A percentile compares a stretch with the other conserved stretches of the same genome.
These are phyloP conservation scores for Leistus spinibarbis DNA, from an alignment of 2,888 invertebrate species.

Conservation along the genomic window DNA sequence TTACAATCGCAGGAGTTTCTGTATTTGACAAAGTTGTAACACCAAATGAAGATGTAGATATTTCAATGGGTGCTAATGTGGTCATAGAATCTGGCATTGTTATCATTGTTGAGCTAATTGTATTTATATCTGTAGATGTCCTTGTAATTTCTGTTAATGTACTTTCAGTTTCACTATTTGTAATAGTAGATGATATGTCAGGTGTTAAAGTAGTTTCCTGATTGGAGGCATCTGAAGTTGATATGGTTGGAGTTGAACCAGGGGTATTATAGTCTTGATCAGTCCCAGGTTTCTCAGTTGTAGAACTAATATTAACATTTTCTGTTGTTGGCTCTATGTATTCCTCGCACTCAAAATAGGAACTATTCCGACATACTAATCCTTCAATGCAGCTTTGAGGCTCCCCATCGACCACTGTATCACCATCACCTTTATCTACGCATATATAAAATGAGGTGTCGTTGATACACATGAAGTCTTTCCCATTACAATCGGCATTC, in stretches of 20 bases:
- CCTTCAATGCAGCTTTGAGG: constrained; percentile 41
- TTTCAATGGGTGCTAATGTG: neutral
- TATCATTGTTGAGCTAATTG: neutral
- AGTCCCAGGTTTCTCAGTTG: neutral
- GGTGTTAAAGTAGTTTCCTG: neutral
- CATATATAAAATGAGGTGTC: constrained; percentile 61
- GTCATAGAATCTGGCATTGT: neutral
- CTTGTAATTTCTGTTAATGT: neutral
- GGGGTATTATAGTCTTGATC: neutral
- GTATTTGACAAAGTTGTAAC: neutral
- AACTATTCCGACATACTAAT: constrained; percentile 40
- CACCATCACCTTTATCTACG: constrained; percentile 58
- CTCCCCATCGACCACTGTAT: constrained; percentile 57
- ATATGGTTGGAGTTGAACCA: neutral
- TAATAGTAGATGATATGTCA: neutral
- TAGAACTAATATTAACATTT: neutral
- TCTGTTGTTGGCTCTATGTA: constrained; percentile 5
- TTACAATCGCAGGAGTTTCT: neutral
- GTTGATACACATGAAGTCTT: constrained; percentile 59
- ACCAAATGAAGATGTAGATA: neutral
- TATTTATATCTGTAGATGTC: neutral
- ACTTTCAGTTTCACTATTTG: neutral
- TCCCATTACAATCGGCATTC: constrained; percentile 55
- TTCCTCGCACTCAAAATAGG: constrained; percentile 40
- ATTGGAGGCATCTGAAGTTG: neutral